Evolutionary conservation across 2,113 vertebrate genomes (phyloP).

Genomic region (Chloropsis cyanopogon): DNA sequence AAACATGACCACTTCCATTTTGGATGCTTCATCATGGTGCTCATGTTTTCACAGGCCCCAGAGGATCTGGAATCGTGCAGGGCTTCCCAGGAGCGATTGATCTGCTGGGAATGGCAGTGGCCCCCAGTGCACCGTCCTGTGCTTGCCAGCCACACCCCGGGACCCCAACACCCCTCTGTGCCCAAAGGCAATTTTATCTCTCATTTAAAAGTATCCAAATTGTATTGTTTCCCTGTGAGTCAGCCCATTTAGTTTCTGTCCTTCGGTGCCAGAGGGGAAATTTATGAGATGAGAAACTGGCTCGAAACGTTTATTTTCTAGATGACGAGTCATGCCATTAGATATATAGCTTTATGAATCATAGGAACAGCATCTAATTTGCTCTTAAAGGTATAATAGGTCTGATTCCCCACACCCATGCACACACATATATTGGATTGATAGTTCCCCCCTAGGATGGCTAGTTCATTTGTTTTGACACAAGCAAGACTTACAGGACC

Average conservation of each 20-base stretch:
- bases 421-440: constrained; percentile 50
- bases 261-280: constrained; percentile 63
- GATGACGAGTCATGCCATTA: constrained; percentile 66
- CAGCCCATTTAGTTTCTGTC: constrained; percentile 60
- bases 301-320: constrained; percentile 62
- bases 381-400: constrained; percentile 80
- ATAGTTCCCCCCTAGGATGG: constrained; percentile 56
- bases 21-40: accelerated
- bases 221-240: constrained; percentile 66
- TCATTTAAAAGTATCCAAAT: constrained; percentile 63
- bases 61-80: not conserved
- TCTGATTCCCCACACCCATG: constrained; percentile 63
- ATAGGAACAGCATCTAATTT: constrained; percentile 79
- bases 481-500: constrained; percentile 54
- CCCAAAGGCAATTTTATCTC: constrained; percentile 28
- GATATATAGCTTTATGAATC: constrained; percentile 79
- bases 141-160: not conserved
- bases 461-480: constrained; percentile 65
- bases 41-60: not conserved
- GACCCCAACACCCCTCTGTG: not conserved
- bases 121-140: accelerated
- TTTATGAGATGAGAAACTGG: constrained; percentile 68
- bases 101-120: not conserved
- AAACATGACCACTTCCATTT: not conserved
- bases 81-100: not conserved